phyloP scores from a whole-genome alignment of 2,888 invertebrate species.

The Nemapogon koenigi region DNA sequence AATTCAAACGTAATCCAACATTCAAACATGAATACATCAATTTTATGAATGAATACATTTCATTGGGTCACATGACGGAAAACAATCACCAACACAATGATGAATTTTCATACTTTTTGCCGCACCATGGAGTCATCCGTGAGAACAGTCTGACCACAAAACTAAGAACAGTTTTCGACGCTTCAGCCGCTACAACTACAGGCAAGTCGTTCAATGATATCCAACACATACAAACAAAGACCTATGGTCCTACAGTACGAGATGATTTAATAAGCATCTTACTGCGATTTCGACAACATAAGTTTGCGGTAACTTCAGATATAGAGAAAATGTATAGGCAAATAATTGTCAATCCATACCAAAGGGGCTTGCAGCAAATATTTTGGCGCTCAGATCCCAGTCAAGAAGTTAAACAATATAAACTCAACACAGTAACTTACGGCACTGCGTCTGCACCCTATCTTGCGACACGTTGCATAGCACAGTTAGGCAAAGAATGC shows the following conservation, averaged over 20 bases:
- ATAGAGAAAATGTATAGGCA: constrained; percentile 10
- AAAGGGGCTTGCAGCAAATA: constrained; percentile 18
- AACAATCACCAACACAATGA: not conserved
- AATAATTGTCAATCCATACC: constrained; percentile 2
- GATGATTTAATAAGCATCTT: constrained; percentile 17
- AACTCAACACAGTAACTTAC: constrained; percentile 18
- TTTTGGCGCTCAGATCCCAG: constrained; percentile 14
- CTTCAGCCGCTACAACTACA: constrained; percentile 16
- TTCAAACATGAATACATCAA: constrained; percentile 1
- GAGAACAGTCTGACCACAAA: constrained; percentile 18
- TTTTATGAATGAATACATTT: constrained; percentile 8
- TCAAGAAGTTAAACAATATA: constrained; percentile 14
- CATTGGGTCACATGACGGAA: constrained; percentile 7
- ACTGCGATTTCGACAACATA: constrained; percentile 17
- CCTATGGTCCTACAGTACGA: constrained; percentile 18
- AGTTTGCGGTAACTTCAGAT: constrained; percentile 7
- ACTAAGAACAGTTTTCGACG: constrained; percentile 21
- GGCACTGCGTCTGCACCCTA: constrained; percentile 20
- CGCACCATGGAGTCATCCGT: constrained; percentile 21
- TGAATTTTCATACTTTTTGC: constrained; percentile 17
- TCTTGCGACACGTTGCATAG: constrained; percentile 18
- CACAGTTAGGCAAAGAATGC: constrained; percentile 13
- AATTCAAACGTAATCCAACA: not conserved
- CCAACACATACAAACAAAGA: no score
- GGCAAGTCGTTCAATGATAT: constrained; percentile 17